phyloP scores from a whole-genome alignment of 1,140 invertebrate genomes.

The Nephila pilipes region DNA sequence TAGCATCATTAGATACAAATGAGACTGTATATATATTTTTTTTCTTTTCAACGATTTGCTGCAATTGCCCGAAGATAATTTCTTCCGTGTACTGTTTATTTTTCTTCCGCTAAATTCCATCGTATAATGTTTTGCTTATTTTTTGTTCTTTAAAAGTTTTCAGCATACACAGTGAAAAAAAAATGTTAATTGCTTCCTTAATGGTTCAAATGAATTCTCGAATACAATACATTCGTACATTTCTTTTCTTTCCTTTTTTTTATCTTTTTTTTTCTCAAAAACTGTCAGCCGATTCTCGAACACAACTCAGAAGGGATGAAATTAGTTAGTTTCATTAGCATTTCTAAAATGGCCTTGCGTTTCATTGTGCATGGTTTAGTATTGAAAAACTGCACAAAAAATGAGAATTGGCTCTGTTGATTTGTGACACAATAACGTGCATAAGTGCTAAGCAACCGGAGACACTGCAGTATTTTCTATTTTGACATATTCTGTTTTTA shows the following conservation, averaged over 20 bases:
- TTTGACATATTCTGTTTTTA: background rate
- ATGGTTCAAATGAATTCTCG: constrained; percentile 16
- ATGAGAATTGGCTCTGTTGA: background rate
- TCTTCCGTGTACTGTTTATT: background rate
- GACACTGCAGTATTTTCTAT: background rate
- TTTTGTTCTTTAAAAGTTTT: background rate
- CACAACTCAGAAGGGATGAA: background rate
- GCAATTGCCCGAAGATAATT: constrained; percentile 31
- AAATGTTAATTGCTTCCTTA: constrained; percentile 51
- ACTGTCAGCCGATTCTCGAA: background rate
- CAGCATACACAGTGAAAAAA: background rate
- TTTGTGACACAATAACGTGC: background rate
- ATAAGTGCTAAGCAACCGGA: background rate
- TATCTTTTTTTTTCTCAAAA: background rate
- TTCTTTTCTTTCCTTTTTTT: background rate
- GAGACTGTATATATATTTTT: background rate
- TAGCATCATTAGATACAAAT: constrained; percentile 48
- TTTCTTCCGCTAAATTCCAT: background rate
- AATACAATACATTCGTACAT: constrained; percentile 23
- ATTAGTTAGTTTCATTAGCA: constrained; percentile 43
- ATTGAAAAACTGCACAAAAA: background rate
- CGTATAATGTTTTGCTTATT: background rate
- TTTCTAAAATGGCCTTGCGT: background rate
- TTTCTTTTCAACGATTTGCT: background rate
- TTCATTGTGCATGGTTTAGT: background rate